Percentiles rank a stretch among this genome's conserved stretches.
Evolutionary conservation across 35 echinoderm and acorn worm genomes (phyloP).

Genomic region (Apostichopus japonicus): DNA sequence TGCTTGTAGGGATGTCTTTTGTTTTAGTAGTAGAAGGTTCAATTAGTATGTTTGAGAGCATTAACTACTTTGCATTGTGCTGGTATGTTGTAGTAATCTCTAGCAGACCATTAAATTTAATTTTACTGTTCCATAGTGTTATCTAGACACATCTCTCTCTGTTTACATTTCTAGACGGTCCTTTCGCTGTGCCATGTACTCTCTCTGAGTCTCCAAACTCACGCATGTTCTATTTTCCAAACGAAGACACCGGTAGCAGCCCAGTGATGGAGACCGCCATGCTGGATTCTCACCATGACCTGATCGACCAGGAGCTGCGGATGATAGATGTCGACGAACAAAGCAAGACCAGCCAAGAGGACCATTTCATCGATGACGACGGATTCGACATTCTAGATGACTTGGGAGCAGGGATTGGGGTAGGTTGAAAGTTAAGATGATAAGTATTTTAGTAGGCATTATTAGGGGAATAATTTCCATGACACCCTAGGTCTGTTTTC

Average conservation of each 20-base stretch:
- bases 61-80: too few species aligned
- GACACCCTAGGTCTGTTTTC: too few species aligned
- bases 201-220: constrained; percentile 56
- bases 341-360: constrained; percentile 41
- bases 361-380: constrained; percentile 80
- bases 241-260: constrained; percentile 62
- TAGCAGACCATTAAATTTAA: too few species aligned
- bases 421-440: constrained; percentile 43
- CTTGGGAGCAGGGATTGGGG: constrained; percentile 82
- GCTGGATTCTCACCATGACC: not conserved
- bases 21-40: too few species aligned
- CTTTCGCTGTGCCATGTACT: constrained; percentile 62
- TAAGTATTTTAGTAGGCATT: not conserved
- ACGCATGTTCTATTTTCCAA: constrained; percentile 77
- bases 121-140: too few species aligned
- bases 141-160: not conserved
- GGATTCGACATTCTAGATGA: constrained; percentile 95
- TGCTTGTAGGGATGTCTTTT: too few species aligned
- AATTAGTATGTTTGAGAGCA: too few species aligned
- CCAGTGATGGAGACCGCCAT: not conserved
- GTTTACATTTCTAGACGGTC: not conserved
- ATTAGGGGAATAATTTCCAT: not conserved
- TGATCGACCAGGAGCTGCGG: constrained; percentile 9
- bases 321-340: constrained; percentile 55
- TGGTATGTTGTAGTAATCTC: too few species aligned